Evolutionary conservation across 2,113 vertebrate species (phyloP).

Genomic region (Tiliqua scincoides): DNA sequence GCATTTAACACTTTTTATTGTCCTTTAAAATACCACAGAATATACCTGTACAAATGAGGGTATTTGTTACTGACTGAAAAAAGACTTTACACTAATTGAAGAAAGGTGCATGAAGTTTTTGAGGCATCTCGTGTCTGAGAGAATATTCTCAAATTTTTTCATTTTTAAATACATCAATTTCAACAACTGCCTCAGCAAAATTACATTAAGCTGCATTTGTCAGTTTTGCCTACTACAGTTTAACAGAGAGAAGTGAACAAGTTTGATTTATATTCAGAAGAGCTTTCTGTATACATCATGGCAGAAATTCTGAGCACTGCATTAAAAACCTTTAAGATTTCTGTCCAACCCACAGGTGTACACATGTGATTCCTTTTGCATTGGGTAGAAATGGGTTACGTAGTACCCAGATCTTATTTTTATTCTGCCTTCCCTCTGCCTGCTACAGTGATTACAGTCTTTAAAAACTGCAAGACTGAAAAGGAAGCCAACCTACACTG

Average conservation of each 20-base stretch:
- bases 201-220: not conserved
- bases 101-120: not conserved
- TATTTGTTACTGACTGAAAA: not conserved
- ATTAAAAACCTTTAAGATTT: constrained; percentile 39
- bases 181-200: not conserved
- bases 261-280: constrained; percentile 33
- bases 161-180: not conserved
- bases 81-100: not conserved
- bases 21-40: not conserved
- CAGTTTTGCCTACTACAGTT: not conserved
- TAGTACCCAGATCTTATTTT: constrained; percentile 74
- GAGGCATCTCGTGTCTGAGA: not conserved
- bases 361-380: too few species aligned
- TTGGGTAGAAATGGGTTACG: too few species aligned
- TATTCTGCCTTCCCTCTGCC: constrained; percentile 67
- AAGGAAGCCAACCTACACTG: constrained; percentile 75
- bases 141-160: not conserved
- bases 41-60: not conserved
- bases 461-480: constrained; percentile 60
- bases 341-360: constrained; percentile 70
- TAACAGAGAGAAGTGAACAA: not conserved
- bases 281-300: not conserved
- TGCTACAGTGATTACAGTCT: constrained; percentile 77
- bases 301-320: constrained; percentile 55
- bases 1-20: not conserved